Percentiles rank a stretch among this genome's conserved stretches.
Conservation (phyloP, 2,113 vertebrate genomes). For the Aviceda subcristata region DNA sequence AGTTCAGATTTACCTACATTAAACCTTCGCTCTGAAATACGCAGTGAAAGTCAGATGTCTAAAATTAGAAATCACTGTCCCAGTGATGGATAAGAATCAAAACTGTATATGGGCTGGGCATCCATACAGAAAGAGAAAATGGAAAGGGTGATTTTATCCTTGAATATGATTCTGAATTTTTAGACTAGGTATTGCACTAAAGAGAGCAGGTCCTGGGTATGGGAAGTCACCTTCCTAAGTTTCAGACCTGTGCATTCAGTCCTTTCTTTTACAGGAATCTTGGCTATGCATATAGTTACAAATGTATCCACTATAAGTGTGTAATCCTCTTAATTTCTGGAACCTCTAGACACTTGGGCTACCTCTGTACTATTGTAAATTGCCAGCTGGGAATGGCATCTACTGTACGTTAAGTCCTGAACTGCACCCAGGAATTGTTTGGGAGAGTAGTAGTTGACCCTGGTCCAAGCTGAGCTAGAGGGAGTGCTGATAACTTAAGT, state of each 20-base stretch:
- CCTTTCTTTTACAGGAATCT: background rate
- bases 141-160: background rate
- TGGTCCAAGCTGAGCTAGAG: background rate
- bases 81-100: background rate
- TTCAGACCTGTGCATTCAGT: background rate
- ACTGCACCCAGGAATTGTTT: background rate
- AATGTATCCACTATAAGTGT: background rate
- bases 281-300: background rate
- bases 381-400: background rate
- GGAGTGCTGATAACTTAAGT: background rate
- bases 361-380: background rate
- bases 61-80: background rate
- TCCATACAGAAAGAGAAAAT: background rate
- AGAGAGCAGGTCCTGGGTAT: background rate
- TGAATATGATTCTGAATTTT: background rate
- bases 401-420: background rate
- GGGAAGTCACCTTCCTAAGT: background rate
- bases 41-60: background rate
- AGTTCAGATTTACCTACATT: background rate
- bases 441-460: background rate
- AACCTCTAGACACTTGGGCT: background rate
- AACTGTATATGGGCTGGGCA: background rate
- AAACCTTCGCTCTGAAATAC: background rate
- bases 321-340: background rate
- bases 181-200: background rate